These are phyloP conservation scores for Pyxicephalus adspersus DNA, from an alignment of 2,113 vertebrate genomes.

Conservation along the genomic window DNA sequence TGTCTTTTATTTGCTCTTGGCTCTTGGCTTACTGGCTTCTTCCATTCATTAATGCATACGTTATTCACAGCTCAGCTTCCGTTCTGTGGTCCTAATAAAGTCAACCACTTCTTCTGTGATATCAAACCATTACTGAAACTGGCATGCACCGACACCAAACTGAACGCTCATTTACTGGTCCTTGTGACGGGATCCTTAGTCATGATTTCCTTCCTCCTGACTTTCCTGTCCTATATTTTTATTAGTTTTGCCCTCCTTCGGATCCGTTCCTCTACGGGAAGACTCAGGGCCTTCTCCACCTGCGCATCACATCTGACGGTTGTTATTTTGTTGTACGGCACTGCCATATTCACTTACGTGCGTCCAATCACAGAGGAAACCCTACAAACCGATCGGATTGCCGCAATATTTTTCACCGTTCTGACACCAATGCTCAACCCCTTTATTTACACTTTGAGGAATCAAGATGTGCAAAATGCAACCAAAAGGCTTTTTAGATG, in stretches of 20 bases:
- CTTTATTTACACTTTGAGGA: slow-evolving; percentile 39
- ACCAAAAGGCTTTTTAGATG: not conserved
- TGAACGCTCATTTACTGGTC: slow-evolving; percentile 9
- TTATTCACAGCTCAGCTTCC: not conserved
- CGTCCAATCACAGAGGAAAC: slow-evolving; percentile 9
- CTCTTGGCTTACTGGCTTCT: slow-evolving; percentile 22
- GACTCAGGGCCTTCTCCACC: slow-evolving; percentile 37
- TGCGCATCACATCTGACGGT: slow-evolving; percentile 30
- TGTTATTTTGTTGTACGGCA: slow-evolving; percentile 27
- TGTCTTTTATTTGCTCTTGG: not conserved
- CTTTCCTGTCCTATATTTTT: slow-evolving; percentile 22
- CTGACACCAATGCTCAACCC: slow-evolving; percentile 49
- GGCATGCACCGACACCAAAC: not conserved
- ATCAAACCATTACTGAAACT: slow-evolving; percentile 31
- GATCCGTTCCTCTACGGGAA: slow-evolving; percentile 60
- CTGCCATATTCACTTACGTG: slow-evolving; percentile 33
- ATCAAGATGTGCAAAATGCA: slow-evolving; percentile 34
- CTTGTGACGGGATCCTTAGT: not conserved
- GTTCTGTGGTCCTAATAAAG: slow-evolving; percentile 57
- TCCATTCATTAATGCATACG: slow-evolving; percentile 28
- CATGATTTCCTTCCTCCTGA: not conserved
- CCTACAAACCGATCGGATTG: not conserved
- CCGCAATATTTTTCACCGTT: slow-evolving; percentile 26
- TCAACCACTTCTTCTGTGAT: slow-evolving; percentile 45
- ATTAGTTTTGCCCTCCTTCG: slow-evolving; percentile 18